Evolutionary conservation across 2,113 vertebrate genomes (phyloP), one percentile per base, ranked within the genome.

Genomic region (Pygoscelis antarcticus): DNA sequence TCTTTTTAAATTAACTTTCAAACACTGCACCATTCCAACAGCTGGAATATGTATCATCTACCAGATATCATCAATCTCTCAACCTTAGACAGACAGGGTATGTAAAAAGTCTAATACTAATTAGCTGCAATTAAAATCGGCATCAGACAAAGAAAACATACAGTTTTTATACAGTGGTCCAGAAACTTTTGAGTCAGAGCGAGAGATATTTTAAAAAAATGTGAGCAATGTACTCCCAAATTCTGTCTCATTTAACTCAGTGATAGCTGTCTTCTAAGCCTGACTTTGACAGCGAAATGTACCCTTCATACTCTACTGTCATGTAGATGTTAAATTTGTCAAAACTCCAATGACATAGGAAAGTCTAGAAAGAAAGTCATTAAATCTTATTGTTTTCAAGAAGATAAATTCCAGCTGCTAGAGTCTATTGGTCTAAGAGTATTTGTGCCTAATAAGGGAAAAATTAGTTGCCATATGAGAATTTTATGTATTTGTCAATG

Each of bases 61-160:
- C 38, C 47, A 92, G 65, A 61, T 57, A 92, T 11, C 69, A 87
- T 32, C 72, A 75, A 7, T 71, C 79, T 80, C 68, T 76, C 66
- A 46, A 42, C 36, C 64, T 52, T 87, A 89, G 30, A 52, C 26
- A 83, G 74, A 62, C 0, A 1, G 62, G 9, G 3, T 57, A 51
- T 70, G 32, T 91, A 95, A 97, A 93, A 81, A 85, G 16, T 18
- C 7, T 42, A 23, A 75, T 55, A 51, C 25, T 90, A 91, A 90
- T 89, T 89, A 87, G 68, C 65, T 85, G 74, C 62, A 96, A 66
- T 80, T 96, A 84, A 94, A 95, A 69, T 69, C 71, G 36, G 16
- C 32, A 71, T 65, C 65, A 75, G 71, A 27, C 49, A 78, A 83
- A 54, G 25, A 72, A 88, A 93, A 76, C 21, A 34, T 10, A 3